Percentiles rank a stretch among this genome's conserved stretches.
Evolutionary conservation across 2,888 invertebrate genomes (phyloP).

Genomic region (Trachelus stipa): DNA sequence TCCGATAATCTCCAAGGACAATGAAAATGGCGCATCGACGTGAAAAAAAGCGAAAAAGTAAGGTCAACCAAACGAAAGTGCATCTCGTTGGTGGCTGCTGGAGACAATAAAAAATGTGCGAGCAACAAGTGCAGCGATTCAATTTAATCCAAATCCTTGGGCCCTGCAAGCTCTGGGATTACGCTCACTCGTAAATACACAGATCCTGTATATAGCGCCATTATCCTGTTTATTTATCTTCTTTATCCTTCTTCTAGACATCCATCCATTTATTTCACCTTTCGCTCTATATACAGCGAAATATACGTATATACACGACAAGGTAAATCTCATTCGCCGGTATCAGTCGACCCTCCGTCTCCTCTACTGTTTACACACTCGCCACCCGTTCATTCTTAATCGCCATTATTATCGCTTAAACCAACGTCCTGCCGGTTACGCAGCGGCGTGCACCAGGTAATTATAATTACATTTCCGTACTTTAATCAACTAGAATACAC

Average conservation of each 20-base stretch:
- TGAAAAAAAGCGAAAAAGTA: too few species aligned
- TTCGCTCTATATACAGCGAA: not conserved
- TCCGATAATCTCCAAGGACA: not conserved
- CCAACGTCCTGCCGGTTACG: not conserved
- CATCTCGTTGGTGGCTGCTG: not conserved
- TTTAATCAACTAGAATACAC: not conserved
- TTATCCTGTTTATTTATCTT: not conserved
- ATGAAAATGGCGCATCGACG: not conserved
- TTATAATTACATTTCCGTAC: not conserved
- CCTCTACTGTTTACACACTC: not conserved
- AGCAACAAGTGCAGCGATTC: slow-evolving; percentile 47
- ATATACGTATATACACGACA: not conserved
- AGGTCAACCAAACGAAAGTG: not conserved
- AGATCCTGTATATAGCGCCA: not conserved
- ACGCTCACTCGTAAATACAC: slow-evolving; percentile 23
- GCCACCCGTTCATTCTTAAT: not conserved
- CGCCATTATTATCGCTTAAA: not conserved
- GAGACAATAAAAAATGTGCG: slow-evolving; percentile 8
- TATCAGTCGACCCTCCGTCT: not conserved
- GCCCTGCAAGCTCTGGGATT: slow-evolving; percentile 34
- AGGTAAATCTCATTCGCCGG: not conserved
- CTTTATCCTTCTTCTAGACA: not conserved
- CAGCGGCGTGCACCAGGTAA: not conserved
- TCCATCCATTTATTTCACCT: slow-evolving; percentile 14
- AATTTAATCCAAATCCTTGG: slow-evolving; percentile 46